Evolutionary conservation across 2,113 vertebrate species (phyloP).

Genomic region (Nerophis ophidion): DNA sequence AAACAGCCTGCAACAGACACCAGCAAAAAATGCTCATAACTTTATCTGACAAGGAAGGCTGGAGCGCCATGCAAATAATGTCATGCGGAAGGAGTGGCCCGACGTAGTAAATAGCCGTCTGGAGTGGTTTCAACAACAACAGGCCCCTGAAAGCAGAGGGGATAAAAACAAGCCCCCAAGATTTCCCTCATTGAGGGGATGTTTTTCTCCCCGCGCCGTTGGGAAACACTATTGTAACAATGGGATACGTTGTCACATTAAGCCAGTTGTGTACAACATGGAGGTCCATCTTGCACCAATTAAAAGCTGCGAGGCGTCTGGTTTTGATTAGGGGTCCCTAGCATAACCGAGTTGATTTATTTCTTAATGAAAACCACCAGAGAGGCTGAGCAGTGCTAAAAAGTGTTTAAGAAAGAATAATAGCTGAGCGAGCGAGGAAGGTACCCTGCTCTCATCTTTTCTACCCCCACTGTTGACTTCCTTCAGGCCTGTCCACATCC

Average conservation of each 20-base stretch:
- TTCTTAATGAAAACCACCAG: conserved; percentile 77
- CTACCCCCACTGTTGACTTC: conserved; percentile 59
- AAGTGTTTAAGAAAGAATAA: conserved; percentile 75
- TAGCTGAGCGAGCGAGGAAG: conserved; percentile 56
- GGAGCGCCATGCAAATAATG: conserved; percentile 43
- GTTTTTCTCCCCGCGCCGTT: conserved; percentile 58
- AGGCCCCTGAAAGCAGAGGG: conserved; percentile 58
- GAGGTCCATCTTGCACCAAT: conserved; percentile 81
- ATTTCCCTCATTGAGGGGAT: conserved; percentile 55
- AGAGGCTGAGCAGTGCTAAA: conserved; percentile 67
- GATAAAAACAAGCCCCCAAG: conserved; percentile 60
- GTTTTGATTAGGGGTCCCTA: conserved; percentile 73
- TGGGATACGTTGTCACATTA: conserved; percentile 76
- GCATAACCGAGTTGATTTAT: conserved; percentile 78
- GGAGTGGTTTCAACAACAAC: conserved; percentile 61
- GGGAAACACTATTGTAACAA: conserved; percentile 70
- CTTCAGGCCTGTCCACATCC: conserved; percentile 58
- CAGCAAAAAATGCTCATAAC: conserved; percentile 39
- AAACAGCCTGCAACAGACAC: conserved; percentile 46
- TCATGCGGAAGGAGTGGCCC: conserved; percentile 28
- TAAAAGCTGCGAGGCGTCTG: conserved; percentile 71
- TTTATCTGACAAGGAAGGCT: conserved; percentile 28
- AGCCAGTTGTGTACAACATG: conserved; percentile 69
- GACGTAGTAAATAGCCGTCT: conserved; percentile 56
- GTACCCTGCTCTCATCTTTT: conserved; percentile 63